Conservation (phyloP, 2,113 vertebrate species). For the Lasiurus cinereus region DNA sequence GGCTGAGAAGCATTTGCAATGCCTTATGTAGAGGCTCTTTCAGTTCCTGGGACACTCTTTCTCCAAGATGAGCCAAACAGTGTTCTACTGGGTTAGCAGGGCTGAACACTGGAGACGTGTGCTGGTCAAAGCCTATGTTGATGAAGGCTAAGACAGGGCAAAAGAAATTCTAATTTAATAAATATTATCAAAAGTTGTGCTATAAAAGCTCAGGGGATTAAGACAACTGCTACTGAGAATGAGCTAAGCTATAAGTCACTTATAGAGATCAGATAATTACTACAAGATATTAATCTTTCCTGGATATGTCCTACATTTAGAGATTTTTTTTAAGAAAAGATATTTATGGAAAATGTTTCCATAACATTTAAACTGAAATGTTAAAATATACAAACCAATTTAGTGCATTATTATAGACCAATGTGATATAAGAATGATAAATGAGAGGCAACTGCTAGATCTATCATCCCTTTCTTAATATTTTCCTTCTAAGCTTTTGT, state of each 20-base stretch:
- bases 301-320: not conserved
- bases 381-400: slow-evolving; percentile 7
- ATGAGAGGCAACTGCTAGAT: not conserved
- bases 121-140: slow-evolving; percentile 92
- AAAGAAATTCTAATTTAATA: not conserved
- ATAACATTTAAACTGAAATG: not conserved
- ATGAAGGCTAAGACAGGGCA: slow-evolving; percentile 88
- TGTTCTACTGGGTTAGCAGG: slow-evolving; percentile 94
- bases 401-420: not conserved
- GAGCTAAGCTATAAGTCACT: not conserved
- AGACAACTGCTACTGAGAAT: not conserved
- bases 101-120: slow-evolving; percentile 94
- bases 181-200: not conserved
- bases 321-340: slow-evolving; percentile 3
- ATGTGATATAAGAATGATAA: not conserved
- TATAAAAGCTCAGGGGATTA: not conserved
- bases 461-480: not conserved
- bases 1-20: slow-evolving; percentile 90
- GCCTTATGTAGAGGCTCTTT: slow-evolving; percentile 89
- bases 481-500: slow-evolving; percentile 1
- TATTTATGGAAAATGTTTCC: slow-evolving; percentile 17
- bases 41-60: slow-evolving; percentile 89
- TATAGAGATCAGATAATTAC: not conserved
- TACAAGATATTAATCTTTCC: not conserved
- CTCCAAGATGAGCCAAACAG: slow-evolving; percentile 92